Conservation (phyloP, 2,797 vertebrate genomes). For the Hydrophis major region DNA sequence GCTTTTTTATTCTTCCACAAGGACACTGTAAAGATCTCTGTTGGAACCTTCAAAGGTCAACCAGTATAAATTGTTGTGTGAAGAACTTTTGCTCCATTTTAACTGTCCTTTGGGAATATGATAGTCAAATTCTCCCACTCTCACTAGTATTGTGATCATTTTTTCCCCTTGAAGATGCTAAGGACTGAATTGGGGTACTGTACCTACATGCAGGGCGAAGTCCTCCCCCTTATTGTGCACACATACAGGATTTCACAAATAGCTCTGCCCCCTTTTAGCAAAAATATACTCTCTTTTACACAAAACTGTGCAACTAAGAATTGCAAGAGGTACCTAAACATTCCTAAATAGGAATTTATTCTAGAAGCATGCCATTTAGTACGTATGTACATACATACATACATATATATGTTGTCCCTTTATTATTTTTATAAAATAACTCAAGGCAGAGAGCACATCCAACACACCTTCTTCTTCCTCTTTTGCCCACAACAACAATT, state of each 20-base stretch:
- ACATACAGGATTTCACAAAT: background rate
- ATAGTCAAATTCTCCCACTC: background rate
- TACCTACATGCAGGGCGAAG: background rate
- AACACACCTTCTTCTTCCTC: background rate
- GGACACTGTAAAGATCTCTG: accelerated
- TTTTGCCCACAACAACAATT: background rate
- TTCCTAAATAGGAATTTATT: background rate
- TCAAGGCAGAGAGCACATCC: background rate
- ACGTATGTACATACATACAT: background rate
- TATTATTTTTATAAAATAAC: background rate
- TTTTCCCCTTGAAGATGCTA: background rate
- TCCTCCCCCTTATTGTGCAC: background rate
- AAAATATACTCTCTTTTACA: background rate
- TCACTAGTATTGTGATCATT: background rate
- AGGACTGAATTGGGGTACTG: background rate
- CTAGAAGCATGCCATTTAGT: background rate
- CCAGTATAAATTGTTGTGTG: background rate
- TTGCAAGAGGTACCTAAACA: background rate
- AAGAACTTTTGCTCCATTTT: background rate
- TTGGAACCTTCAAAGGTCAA: background rate
- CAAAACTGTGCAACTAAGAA: background rate
- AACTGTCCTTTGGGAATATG: background rate
- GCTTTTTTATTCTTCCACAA: background rate
- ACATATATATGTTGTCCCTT: background rate
- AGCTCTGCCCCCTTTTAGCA: background rate